Conservation (phyloP, 2,797 vertebrate genomes). For the Etheostoma nigrum region DNA sequence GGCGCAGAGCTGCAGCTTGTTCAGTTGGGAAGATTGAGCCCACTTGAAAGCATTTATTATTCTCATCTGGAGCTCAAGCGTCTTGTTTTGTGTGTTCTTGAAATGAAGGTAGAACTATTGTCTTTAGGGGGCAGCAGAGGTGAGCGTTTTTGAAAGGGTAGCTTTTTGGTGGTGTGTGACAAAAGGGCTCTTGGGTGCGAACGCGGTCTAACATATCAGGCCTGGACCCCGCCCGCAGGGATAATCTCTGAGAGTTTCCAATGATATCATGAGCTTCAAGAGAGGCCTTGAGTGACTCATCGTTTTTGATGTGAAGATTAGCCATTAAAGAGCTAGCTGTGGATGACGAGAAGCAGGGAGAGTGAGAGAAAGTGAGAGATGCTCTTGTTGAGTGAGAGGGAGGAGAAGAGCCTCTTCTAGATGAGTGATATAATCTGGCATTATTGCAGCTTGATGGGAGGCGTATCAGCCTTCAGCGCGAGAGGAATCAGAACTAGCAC, state of each 20-base stretch:
- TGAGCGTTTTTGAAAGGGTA: conserved; percentile 78
- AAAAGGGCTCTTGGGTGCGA: conserved; percentile 65
- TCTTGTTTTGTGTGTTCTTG: conserved; percentile 78
- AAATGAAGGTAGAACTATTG: conserved; percentile 78
- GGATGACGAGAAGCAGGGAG: conserved; percentile 54
- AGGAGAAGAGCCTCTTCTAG: conserved; percentile 67
- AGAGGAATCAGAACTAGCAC: conserved; percentile 73
- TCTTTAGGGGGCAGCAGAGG: conserved; percentile 86
- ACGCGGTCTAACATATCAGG: conserved; percentile 33
- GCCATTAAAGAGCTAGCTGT: conserved; percentile 56
- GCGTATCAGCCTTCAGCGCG: conserved; percentile 66
- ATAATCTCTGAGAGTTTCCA: conserved; percentile 76
- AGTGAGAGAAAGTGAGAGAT: conserved; percentile 53
- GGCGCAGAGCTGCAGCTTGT: conserved; percentile 70
- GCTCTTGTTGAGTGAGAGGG: conserved; percentile 61
- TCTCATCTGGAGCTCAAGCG: conserved; percentile 76
- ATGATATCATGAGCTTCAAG: conserved; percentile 76
- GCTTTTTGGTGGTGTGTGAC: conserved; percentile 73
- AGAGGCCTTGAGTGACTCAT: conserved; percentile 75
- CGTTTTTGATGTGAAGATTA: conserved; percentile 77
- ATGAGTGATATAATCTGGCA: conserved; percentile 80
- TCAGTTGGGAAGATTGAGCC: conserved; percentile 78
- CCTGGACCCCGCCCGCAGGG: conserved; percentile 68
- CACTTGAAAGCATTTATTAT: conserved; percentile 84
- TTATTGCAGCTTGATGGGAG: conserved; percentile 79